Evolutionary conservation across 92 coral and sea anemone species (phyloP).

Genomic region (Porites divaricata): DNA sequence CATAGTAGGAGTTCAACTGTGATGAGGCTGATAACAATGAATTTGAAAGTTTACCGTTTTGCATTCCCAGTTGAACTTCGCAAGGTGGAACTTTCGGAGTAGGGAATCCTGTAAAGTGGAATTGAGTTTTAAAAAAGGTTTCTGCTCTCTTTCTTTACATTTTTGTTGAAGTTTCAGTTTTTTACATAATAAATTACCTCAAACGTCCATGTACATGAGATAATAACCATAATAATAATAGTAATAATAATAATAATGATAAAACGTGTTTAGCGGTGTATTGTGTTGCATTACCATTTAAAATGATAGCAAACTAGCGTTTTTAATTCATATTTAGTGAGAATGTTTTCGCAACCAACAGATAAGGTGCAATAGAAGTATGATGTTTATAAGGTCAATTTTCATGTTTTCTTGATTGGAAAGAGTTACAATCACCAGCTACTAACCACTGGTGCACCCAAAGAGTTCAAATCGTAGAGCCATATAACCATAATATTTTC

Average conservation of each 20-base stretch:
- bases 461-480: constrained; percentile 37
- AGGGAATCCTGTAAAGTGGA: constrained; percentile 14
- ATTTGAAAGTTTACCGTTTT: constrained; percentile 31
- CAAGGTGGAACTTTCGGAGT: constrained; percentile 20
- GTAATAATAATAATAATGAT: no score
- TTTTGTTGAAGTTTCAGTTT: no score
- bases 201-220: no score
- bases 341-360: no score
- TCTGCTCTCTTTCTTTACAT: no score
- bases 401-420: neutral
- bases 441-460: constrained; percentile 35
- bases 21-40: constrained; percentile 37
- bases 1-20: neutral
- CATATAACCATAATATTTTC: neutral
- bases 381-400: neutral
- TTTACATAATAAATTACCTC: no score
- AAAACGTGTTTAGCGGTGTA: no score
- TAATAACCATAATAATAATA: no score
- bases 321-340: no score
- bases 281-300: no score
- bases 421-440: neutral
- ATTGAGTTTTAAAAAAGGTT: neutral
- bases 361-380: no score
- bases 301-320: no score
- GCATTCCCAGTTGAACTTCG: constrained; percentile 42